Conservation (phyloP, 2,888 invertebrate genomes). For the Habroteleia sp. region DNA sequence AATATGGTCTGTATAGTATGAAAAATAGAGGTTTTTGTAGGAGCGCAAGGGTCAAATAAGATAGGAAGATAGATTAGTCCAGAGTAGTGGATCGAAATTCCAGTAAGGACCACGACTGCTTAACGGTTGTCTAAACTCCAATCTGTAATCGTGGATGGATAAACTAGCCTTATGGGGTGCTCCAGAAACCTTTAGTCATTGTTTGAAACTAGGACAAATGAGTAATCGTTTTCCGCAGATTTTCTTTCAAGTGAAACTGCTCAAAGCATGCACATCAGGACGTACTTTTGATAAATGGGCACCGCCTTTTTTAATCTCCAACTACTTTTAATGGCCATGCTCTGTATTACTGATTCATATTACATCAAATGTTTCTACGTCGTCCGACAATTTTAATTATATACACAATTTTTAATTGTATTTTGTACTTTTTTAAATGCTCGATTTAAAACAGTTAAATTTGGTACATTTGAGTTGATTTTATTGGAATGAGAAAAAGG, state of each 20-base stretch:
- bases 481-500: too few species aligned
- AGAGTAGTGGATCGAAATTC: conserved; percentile 26
- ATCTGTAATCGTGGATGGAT: conserved; percentile 58
- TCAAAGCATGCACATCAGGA: conserved; percentile 63
- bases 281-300: conserved; percentile 61
- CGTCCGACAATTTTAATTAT: too few species aligned
- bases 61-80: conserved; percentile 25
- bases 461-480: too few species aligned
- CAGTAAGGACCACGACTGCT: conserved; percentile 17
- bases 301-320: conserved; percentile 56
- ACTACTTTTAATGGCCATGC: conserved; percentile 53
- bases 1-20: too few species aligned
- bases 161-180: conserved; percentile 62
- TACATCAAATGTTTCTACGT: conserved; percentile 41
- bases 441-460: too few species aligned
- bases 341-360: conserved; percentile 41
- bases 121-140: conserved; percentile 60
- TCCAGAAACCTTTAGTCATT: conserved; percentile 68
- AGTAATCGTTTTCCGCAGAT: conserved; percentile 76
- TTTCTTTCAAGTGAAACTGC: conserved; percentile 68
- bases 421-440: too few species aligned
- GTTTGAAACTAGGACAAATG: conserved; percentile 69
- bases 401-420: too few species aligned
- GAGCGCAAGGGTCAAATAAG: conserved; percentile 21
- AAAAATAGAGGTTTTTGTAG: too few species aligned